Percentiles rank a stretch among this genome's conserved stretches.
phyloP scores from a whole-genome alignment of 2,888 invertebrate species.

The Eilema sororculum region DNA sequence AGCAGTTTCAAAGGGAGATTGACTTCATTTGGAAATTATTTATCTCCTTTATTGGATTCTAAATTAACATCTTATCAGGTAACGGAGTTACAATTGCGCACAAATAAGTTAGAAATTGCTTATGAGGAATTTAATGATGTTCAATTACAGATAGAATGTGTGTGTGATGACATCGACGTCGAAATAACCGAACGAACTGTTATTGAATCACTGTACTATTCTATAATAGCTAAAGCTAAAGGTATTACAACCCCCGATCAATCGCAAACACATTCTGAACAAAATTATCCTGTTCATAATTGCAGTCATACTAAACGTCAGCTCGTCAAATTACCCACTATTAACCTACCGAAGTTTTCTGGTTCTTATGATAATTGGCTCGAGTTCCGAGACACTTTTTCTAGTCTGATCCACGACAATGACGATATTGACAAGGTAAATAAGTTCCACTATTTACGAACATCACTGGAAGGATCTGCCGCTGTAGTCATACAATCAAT shows the following conservation, averaged over 20 bases:
- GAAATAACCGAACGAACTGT: too few relatives aligned
- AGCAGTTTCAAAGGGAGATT: background rate
- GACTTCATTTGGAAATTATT: constrained; percentile 2
- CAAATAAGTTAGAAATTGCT: background rate
- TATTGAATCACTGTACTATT: too few relatives aligned
- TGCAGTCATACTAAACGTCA: too few relatives aligned
- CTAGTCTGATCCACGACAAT: background rate
- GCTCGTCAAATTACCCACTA: too few relatives aligned
- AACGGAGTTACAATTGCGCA: constrained; percentile 47
- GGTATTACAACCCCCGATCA: too few relatives aligned
- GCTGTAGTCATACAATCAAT: background rate
- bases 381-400: background rate
- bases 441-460: background rate
- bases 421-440: background rate
- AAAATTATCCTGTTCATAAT: too few relatives aligned
- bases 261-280: too few relatives aligned
- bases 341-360: too few relatives aligned
- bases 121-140: background rate
- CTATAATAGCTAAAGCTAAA: too few relatives aligned
- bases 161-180: background rate
- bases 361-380: background rate
- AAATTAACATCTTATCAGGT: constrained; percentile 1
- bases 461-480: background rate
- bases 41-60: background rate
- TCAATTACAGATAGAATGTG: background rate